Conservation (phyloP, 2,888 invertebrate genomes). For the Cremastinae sp. region DNA sequence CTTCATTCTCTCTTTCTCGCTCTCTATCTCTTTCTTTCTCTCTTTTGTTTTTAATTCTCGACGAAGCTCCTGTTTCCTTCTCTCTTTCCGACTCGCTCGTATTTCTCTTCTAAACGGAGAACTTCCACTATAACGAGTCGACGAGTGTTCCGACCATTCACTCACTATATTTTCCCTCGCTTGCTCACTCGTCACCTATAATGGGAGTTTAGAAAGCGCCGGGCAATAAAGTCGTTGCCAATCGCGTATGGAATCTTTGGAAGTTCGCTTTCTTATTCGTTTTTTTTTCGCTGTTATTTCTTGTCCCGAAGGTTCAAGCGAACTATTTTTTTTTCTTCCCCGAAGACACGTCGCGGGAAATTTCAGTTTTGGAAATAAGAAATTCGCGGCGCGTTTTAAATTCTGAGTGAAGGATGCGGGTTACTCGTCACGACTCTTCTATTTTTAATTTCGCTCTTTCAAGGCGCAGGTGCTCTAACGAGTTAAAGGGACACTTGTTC, state of each 20-base stretch:
- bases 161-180: constrained; percentile 20
- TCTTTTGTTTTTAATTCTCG: not conserved
- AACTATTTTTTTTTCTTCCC: not conserved
- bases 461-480: constrained; percentile 49
- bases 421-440: constrained; percentile 20
- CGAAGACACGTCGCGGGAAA: constrained; percentile 1
- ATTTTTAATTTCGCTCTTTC: constrained; percentile 24
- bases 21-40: constrained; percentile 30
- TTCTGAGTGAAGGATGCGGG: constrained; percentile 48
- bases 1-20: constrained; percentile 15
- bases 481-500: constrained; percentile 33
- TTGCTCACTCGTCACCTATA: constrained; percentile 33
- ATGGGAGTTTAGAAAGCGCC: constrained; percentile 32
- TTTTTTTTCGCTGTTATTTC: constrained; percentile 9
- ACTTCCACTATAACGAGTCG: constrained; percentile 36
- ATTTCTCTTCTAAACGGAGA: constrained; percentile 8
- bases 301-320: not conserved
- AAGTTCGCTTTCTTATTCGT: constrained; percentile 11
- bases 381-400: not conserved
- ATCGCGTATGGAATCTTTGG: constrained; percentile 23
- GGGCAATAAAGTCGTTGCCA: constrained; percentile 29
- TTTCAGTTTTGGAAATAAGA: not conserved
- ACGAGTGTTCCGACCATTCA: constrained; percentile 43
- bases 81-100: not conserved
- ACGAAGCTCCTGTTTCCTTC: not conserved